Evolutionary conservation across 1,140 invertebrate species (phyloP).

Genomic region (Arctopsyche grandis): DNA sequence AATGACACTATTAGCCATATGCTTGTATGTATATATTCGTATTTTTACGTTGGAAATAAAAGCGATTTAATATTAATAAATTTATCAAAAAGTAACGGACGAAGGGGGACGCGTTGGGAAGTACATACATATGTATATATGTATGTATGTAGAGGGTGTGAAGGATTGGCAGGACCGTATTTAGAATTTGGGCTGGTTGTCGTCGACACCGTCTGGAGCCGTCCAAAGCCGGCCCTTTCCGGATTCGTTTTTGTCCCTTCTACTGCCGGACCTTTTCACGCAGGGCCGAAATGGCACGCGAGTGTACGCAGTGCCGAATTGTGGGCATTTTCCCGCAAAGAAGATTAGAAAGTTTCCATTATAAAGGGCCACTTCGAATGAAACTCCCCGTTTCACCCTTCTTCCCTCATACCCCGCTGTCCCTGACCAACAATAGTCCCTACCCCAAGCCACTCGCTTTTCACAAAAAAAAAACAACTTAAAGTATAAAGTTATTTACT

Average conservation of each 20-base stretch:
- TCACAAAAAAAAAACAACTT: conserved; percentile 34
- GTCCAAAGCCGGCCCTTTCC: neutral
- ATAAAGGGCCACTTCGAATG: conserved; percentile 32
- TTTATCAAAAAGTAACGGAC: too few relatives aligned
- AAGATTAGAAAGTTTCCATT: conserved; percentile 49
- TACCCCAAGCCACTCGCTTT: neutral
- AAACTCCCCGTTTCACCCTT: neutral
- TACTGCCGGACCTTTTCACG: neutral
- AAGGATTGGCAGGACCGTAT: neutral
- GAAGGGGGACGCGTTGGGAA: too few relatives aligned
- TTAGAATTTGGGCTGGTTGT: neutral
- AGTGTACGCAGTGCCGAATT: conserved; percentile 6
- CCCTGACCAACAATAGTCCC: too few relatives aligned
- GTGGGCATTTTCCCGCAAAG: conserved; percentile 41
- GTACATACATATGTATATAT: neutral
- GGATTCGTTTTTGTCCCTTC: neutral
- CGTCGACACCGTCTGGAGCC: neutral
- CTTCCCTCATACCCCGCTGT: neutral
- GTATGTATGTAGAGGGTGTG: neutral
- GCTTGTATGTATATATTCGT: too few relatives aligned
- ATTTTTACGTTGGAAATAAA: too few relatives aligned
- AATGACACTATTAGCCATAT: too few relatives aligned
- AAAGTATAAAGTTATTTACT: conserved; percentile 51
- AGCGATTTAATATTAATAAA: too few relatives aligned
- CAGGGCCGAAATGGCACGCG: neutral